Evolutionary conservation across 2,113 vertebrate genomes (phyloP), one percentile per base, ranked within the genome.

Genomic region (Oreochromis aureus): DNA sequence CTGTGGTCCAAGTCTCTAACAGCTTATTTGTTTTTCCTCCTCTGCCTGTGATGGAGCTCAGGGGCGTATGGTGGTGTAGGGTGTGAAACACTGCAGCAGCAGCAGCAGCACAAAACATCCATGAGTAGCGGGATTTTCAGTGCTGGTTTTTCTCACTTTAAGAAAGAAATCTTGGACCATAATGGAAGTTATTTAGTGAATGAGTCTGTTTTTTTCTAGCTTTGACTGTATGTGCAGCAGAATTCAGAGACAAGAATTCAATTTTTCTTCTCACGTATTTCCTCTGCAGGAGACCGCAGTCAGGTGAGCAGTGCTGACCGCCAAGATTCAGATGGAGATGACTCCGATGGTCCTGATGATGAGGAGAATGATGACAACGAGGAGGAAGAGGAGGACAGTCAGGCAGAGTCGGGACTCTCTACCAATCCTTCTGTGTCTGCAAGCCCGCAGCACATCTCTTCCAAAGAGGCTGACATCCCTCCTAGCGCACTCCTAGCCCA

Each of bases 321-420:
- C 1, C 96, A 96, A 22, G 98, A 98, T 8, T 99, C 97, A 1
- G 99, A 99, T 1, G 97, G 93, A 4, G 98, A 99, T 9, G 99
- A 99, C 86, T 99, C 99, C 0, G 99, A 99, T 4, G 97, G 97
- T 15, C 95, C 96, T 0, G 98, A 99, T 5, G 96, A 97, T 5
- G 98, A 99, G 51, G 98, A 99, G 24, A 98, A 99, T 4, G 98
- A 98, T 8, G 97, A 98, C 56, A 98, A 98, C 0, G 98, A 99
- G 19, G 99, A 99, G 1, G 99, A 99, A 1, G 99, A 99, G 54
- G 99, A 99, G n/a, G 98, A 99, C 94, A 99, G 98, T 93, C 98
- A 98, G 95, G 97, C 98, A 0, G 98, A 99, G 86, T 99, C 98
- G 0, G 97, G 97, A n/a, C 95, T 98, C 5, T 99, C 99, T 5